Base-by-base conservation (phyloP, 2,888 invertebrate species). In the Penaeus monodon region DNA sequence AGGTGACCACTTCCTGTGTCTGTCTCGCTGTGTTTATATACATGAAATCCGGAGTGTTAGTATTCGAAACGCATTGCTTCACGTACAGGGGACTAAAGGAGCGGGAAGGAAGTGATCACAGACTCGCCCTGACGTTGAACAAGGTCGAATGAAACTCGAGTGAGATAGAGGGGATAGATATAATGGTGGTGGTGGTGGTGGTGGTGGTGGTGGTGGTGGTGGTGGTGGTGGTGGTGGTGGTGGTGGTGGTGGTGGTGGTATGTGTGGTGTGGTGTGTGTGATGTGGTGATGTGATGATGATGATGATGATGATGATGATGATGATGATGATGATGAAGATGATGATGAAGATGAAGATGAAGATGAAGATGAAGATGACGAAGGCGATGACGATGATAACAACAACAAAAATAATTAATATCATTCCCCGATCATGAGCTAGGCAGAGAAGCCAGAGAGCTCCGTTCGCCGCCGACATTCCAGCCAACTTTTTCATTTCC, bases 181-280 rank as follows among this genome's bases (percentile, higher is more conserved):
- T 77, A n/a, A 17, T 77, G 10, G 1, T 77, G 22, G 27, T 44
- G 77, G 49, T 77, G 77, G 38, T 49, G 17, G 29, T 0, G 10
- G 27, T 74, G 74, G 33, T 73, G 29, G 33, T 83, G 74, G 17
- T 83, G 73, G 24, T 57, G 73, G 17, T 83, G 6, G 6, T 83
- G 73, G 6, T 83, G 57, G 10, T 80, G 80, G 27, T 80, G 80
- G 27, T 80, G 64, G 65, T 80, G 80, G n/a, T 80, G 80, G n/a
- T 80, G 27, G 7, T 38, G 38, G 22, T 80, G 80, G 33, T 80
- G 80, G 22, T 80, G 63, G 10, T 80, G 80, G 12, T 80, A 63
- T 8, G 7, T 3, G 10, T 79, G 33, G 10, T 74, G 74, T 27
- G 74, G 33, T 27, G 33, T 33, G 8, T 33, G 33, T 27, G 77